Percentiles rank a stretch among this genome's conserved stretches.
phyloP scores from a whole-genome alignment of 2,797 vertebrate species.

The Tragopan temminckii region DNA sequence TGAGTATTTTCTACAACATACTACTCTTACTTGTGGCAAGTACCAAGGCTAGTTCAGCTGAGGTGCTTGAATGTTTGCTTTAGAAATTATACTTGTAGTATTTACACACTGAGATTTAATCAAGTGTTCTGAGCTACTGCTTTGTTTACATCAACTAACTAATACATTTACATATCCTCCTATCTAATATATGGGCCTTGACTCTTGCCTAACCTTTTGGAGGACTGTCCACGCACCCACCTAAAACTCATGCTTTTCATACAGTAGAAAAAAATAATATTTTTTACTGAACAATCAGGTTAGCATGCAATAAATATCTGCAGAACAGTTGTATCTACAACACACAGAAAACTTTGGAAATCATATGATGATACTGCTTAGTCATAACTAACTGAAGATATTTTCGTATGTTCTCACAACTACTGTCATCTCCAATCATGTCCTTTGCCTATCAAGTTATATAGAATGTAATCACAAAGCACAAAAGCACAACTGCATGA shows the following conservation, averaged over 20 bases:
- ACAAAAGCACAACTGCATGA: background rate
- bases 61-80: background rate
- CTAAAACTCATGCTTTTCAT: background rate
- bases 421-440: background rate
- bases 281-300: background rate
- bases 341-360: background rate
- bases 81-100: background rate
- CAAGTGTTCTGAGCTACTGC: background rate
- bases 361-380: background rate
- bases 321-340: background rate
- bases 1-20: background rate
- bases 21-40: background rate
- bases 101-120: background rate
- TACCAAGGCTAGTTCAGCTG: background rate
- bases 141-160: background rate
- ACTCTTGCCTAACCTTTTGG: background rate
- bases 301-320: background rate
- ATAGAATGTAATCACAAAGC: background rate
- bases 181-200: background rate
- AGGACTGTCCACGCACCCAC: background rate
- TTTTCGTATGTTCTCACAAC: background rate
- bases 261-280: background rate
- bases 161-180: background rate
- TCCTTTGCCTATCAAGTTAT: background rate
- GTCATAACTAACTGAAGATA: background rate